Base-by-base conservation (phyloP, 2,888 invertebrate genomes). In the Ophioninae sp. region DNA sequence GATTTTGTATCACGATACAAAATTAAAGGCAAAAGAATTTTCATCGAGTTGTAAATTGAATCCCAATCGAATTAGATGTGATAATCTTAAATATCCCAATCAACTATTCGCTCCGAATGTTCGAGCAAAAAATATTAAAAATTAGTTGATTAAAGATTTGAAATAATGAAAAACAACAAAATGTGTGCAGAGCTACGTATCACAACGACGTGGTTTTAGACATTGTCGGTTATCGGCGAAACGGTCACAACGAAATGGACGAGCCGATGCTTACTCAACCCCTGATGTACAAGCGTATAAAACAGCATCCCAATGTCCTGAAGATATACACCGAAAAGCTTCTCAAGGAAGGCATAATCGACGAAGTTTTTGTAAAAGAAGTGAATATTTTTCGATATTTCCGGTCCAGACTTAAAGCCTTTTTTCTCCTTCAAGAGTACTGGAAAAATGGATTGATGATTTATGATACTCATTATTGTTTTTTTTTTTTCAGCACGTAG, bases 191-290 rank as follows among this genome's bases (percentile, higher is more conserved):
- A 88, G 95, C 96, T 86, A 95, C 94, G 76, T 98, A 97, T 94
- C 96, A 96, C 93, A 97, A 97, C 92, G 98, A 98, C 93, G 96
- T 96, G 75, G 96, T 97, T 30, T 94, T 98, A 85, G 97, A 98
- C 93, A 94, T 98, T 89, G 97, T 97, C 85, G 95, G 96, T 90
- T 97, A 97, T 92, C 97, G 98, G 90, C 93, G 95, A 80, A 96
- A 96, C 92, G 98, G 98, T 0, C 98, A 99, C 94, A 98, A 98
- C 91, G 98, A 98, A 93, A 96, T 97, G 91, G 98, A 98, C 93
- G 98, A 99, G 93, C 98, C 98, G 0, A 97, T 96, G 96, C 97
- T 97, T 93, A 99, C 98, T 3, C 98, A 98, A 93, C 98, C 98
- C 0, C 94, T 97, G 86, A 98, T 98, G 98, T 98, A 98, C 94